phyloP scores from a whole-genome alignment of 2,113 vertebrate species.

The Neofelis nebulosa region DNA sequence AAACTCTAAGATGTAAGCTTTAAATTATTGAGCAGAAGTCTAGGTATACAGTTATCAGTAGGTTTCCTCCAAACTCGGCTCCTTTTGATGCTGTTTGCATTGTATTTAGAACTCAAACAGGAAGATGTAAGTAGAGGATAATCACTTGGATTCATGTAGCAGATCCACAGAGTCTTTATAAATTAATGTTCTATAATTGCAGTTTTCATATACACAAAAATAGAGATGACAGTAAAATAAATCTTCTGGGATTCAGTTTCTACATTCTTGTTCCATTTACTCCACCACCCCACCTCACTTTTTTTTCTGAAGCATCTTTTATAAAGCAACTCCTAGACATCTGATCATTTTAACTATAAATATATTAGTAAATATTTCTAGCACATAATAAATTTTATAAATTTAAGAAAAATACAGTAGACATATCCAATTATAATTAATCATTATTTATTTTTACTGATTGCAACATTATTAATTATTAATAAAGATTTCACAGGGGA shows the following conservation, averaged over 20 bases:
- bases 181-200: neutral
- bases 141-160: neutral
- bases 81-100: neutral
- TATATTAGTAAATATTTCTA: neutral
- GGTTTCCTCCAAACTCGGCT: neutral
- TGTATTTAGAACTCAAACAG: neutral
- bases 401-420: neutral
- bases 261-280: neutral
- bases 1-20: neutral
- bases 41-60: neutral
- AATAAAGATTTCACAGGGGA: neutral
- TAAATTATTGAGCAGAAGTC: neutral
- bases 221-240: neutral
- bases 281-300: no score
- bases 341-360: neutral
- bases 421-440: neutral
- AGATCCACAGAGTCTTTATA: neutral
- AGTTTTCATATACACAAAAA: neutral
- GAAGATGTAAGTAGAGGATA: neutral
- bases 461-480: neutral
- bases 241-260: neutral
- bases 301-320: neutral
- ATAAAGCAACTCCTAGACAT: neutral
- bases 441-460: neutral
- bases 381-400: neutral